Conservation (phyloP, 2,113 vertebrate genomes). For the Caracal caracal region DNA sequence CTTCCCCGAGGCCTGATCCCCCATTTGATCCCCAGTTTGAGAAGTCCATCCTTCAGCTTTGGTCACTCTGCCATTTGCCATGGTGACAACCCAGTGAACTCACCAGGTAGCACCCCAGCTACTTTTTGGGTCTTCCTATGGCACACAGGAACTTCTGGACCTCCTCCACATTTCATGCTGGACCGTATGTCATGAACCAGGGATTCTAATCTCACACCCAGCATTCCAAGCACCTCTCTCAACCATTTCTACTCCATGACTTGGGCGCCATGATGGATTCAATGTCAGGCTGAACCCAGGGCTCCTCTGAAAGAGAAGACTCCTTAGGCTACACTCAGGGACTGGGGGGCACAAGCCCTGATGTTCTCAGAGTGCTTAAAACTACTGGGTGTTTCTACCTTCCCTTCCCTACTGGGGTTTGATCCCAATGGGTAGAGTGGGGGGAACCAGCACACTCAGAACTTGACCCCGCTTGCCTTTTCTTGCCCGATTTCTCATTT, state of each 20-base stretch:
- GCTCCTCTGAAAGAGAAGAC: background rate
- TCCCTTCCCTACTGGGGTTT: background rate
- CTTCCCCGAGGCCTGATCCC: background rate
- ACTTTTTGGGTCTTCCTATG: too few species aligned
- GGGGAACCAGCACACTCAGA: background rate
- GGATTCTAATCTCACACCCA: background rate
- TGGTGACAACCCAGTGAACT: background rate
- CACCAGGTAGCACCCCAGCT: background rate
- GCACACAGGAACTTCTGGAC: background rate
- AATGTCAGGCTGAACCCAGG: background rate
- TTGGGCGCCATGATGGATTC: background rate
- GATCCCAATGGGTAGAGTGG: background rate
- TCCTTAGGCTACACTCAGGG: background rate
- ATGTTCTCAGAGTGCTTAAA: background rate
- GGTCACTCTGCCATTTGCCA: background rate
- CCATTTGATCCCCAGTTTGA: background rate
- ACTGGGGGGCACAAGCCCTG: background rate
- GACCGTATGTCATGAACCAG: background rate
- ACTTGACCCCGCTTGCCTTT: background rate
- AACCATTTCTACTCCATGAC: background rate
- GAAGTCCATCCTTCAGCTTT: background rate
- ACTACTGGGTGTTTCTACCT: background rate
- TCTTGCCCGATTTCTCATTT: background rate
- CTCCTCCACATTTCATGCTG: background rate
- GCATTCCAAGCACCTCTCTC: accelerated